Conservation (phyloP, 2,797 vertebrate species). For the Clarias pachynema region DNA sequence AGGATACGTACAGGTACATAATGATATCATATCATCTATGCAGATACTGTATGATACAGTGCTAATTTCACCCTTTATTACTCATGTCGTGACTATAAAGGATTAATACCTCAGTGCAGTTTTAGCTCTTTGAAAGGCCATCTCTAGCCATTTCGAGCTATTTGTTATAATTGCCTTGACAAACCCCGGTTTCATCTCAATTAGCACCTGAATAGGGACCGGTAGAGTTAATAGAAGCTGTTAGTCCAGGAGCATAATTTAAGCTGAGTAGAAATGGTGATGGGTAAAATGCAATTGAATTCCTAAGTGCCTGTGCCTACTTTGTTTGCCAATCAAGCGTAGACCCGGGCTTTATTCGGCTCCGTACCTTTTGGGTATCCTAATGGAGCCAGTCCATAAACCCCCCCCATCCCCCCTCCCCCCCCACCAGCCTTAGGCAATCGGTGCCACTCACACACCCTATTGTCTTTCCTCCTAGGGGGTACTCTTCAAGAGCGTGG, state of each 20-base stretch:
- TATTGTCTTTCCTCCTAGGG: slow-evolving; percentile 60
- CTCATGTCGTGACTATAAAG: slow-evolving; percentile 89
- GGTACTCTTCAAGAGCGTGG: slow-evolving; percentile 52
- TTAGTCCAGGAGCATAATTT: slow-evolving; percentile 80
- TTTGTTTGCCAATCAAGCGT: slow-evolving; percentile 64
- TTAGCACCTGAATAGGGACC: slow-evolving; percentile 92
- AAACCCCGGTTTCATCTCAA: slow-evolving; percentile 93
- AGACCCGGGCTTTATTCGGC: slow-evolving; percentile 61
- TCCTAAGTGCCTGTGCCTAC: slow-evolving; percentile 63
- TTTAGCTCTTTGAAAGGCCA: slow-evolving; percentile 86
- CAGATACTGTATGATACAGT: slow-evolving; percentile 88
- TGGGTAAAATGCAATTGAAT: slow-evolving; percentile 67
- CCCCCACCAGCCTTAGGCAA: slow-evolving; percentile 40
- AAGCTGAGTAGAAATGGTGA: slow-evolving; percentile 62
- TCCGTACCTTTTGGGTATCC: slow-evolving; percentile 63
- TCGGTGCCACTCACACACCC: slow-evolving; percentile 61
- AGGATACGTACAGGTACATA: slow-evolving; percentile 71
- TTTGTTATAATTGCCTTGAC: slow-evolving; percentile 96
- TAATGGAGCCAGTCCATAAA: slow-evolving; percentile 64
- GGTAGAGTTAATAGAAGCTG: slow-evolving; percentile 88
- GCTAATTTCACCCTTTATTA: slow-evolving; percentile 93
- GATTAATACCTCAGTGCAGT: slow-evolving; percentile 86
- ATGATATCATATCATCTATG: slow-evolving; percentile 89
- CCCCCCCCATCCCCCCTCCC: not conserved
- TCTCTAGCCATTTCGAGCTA: slow-evolving; percentile 92